Percentiles rank a stretch among this genome's conserved stretches.
Conservation (phyloP, 2,888 invertebrate genomes). For the Cyrtodaria siliqua region DNA sequence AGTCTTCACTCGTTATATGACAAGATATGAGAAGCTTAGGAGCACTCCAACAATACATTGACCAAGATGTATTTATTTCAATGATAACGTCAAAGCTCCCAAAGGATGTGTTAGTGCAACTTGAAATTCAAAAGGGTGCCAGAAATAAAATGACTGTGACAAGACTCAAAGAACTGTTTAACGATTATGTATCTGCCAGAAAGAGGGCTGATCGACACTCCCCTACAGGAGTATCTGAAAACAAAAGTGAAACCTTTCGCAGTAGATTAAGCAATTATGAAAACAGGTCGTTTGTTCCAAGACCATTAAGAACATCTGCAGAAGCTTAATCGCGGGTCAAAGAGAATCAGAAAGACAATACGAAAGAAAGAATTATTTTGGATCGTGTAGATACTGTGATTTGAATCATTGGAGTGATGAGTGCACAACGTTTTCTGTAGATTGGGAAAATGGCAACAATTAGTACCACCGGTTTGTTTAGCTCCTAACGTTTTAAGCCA, state of each 20-base stretch:
- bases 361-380: not conserved
- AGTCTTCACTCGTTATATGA: slow-evolving; percentile 25
- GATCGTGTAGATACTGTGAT: slow-evolving; percentile 29
- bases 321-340: not conserved
- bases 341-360: not conserved
- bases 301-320: not conserved
- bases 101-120: slow-evolving; percentile 17
- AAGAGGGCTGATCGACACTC: slow-evolving; percentile 15
- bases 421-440: no score
- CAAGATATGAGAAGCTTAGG: slow-evolving; percentile 29
- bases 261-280: no score
- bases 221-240: not conserved
- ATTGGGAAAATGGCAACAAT: no score
- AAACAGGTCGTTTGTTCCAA: not conserved
- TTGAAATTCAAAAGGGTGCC: slow-evolving; percentile 36
- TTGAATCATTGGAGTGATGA: slow-evolving; percentile 38
- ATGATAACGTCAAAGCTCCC: slow-evolving; percentile 32
- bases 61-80: slow-evolving; percentile 40
- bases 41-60: slow-evolving; percentile 17
- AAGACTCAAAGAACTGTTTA: slow-evolving; percentile 9
- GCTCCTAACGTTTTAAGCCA: no score
- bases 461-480: no score
- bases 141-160: slow-evolving; percentile 10
- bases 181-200: slow-evolving; percentile 21
- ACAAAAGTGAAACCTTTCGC: not conserved